phyloP scores from a whole-genome alignment of 2,797 vertebrate genomes.

The Fundulus diaphanus region DNA sequence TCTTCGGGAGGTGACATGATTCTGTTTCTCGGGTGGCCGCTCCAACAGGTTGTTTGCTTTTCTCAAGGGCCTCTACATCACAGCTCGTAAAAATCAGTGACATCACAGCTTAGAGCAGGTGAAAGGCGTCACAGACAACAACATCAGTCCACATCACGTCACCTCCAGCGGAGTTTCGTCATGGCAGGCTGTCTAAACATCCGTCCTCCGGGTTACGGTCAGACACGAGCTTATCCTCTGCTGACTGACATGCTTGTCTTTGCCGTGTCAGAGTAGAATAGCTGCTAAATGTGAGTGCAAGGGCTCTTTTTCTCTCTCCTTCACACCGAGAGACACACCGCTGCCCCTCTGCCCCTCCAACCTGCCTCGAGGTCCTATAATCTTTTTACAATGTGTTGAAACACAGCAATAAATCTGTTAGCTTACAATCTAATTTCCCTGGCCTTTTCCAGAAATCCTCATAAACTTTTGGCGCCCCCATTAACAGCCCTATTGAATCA shows the following conservation, averaged over 20 bases:
- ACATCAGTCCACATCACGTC: slow-evolving; percentile 38
- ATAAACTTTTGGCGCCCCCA: slow-evolving; percentile 94
- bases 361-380: slow-evolving; percentile 87
- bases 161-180: slow-evolving; percentile 42
- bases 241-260: slow-evolving; percentile 76
- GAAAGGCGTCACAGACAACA: slow-evolving; percentile 22
- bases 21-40: not conserved
- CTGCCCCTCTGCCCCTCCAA: slow-evolving; percentile 68
- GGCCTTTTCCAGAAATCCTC: slow-evolving; percentile 99
- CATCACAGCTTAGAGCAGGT: slow-evolving; percentile 1
- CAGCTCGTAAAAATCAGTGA: slow-evolving; percentile 6
- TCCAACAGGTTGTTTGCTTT: not conserved
- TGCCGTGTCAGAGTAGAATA: slow-evolving; percentile 74
- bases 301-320: slow-evolving; percentile 56
- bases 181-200: slow-evolving; percentile 60
- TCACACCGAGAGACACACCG: slow-evolving; percentile 58
- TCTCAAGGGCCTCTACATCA: slow-evolving; percentile 1
- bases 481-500: slow-evolving; percentile 95
- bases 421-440: slow-evolving; percentile 99
- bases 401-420: slow-evolving; percentile 99
- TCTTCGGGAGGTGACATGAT: not conserved
- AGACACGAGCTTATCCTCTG: slow-evolving; percentile 49
- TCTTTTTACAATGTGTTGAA: slow-evolving; percentile 99
- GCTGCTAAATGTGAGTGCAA: slow-evolving; percentile 62
- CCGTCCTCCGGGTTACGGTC: slow-evolving; percentile 58